Conservation (phyloP, 2,888 invertebrate species). For the Chaitophorus viminalis region DNA sequence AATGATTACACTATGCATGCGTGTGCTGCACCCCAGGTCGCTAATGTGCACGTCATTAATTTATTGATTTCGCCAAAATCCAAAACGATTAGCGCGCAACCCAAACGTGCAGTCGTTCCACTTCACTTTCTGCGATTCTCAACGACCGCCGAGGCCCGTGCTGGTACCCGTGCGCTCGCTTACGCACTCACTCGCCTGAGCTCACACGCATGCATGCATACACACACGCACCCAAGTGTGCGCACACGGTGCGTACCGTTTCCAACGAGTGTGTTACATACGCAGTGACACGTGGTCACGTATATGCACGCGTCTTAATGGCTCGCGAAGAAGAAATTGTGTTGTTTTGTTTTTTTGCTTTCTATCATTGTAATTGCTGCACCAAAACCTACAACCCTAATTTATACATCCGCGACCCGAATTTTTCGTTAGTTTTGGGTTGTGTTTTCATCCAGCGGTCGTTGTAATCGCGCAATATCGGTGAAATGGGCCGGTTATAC, state of each 20-base stretch:
- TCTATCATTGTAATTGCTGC: too few relatives aligned
- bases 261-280: background rate
- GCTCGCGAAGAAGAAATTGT: too few relatives aligned
- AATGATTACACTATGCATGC: slow-evolving; percentile 3
- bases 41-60: slow-evolving; percentile 56
- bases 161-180: background rate
- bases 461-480: too few relatives aligned
- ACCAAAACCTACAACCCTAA: too few relatives aligned
- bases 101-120: slow-evolving; percentile 38
- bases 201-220: background rate
- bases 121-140: slow-evolving; percentile 49
- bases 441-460: too few relatives aligned
- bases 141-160: background rate
- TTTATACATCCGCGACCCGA: too few relatives aligned
- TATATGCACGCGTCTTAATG: background rate
- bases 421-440: too few relatives aligned
- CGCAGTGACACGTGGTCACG: background rate
- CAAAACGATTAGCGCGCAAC: slow-evolving; percentile 46
- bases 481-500: too few relatives aligned
- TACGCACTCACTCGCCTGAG: background rate
- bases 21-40: background rate
- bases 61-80: slow-evolving; percentile 60
- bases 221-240: background rate
- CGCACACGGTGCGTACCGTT: background rate
- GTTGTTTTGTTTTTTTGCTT: too few relatives aligned